Evolutionary conservation across 2,797 vertebrate species (phyloP).

Genomic region (Austrolebias charrua): DNA sequence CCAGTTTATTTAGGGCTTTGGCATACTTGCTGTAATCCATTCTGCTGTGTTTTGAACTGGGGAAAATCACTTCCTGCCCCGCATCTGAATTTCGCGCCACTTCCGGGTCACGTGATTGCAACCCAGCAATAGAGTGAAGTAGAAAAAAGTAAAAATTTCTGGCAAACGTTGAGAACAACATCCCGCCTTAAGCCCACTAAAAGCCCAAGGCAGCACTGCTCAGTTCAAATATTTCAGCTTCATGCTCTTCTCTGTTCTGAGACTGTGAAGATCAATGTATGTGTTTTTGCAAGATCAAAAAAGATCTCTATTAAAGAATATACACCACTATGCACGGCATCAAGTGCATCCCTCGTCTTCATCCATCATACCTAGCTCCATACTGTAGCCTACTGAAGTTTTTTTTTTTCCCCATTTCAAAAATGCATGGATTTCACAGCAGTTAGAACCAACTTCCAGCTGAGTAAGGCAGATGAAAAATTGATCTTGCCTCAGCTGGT

Average conservation of each 20-base stretch:
- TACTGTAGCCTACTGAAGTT: neutral
- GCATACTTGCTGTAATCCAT: too few species aligned
- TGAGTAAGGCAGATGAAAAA: neutral
- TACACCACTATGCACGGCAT: conserved; percentile 27
- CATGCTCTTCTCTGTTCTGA: conserved; percentile 46
- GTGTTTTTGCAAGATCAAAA: conserved; percentile 60
- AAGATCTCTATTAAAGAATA: conserved; percentile 45
- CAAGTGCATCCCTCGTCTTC: conserved; percentile 15
- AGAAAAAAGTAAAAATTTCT: neutral
- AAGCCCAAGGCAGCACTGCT: conserved; percentile 36
- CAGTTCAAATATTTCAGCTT: conserved; percentile 51
- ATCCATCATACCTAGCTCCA: conserved; percentile 17
- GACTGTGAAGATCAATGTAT: conserved; percentile 59
- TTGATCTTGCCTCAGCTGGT: conserved; percentile 2
- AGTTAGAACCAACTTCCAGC: conserved; percentile 17
- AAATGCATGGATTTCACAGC: neutral
- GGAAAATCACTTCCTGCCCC: too few species aligned
- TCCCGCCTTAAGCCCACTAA: conserved; percentile 38
- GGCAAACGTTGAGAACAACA: conserved; percentile 32
- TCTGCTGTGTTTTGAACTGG: too few species aligned
- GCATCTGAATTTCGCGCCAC: too few species aligned
- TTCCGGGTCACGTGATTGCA: too few species aligned
- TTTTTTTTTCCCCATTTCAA: conserved; percentile 21
- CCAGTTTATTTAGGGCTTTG: too few species aligned
- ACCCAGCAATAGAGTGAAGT: conserved; percentile 15